Conservation (phyloP, 1,140 invertebrate species). For the Eumaeus atala region DNA sequence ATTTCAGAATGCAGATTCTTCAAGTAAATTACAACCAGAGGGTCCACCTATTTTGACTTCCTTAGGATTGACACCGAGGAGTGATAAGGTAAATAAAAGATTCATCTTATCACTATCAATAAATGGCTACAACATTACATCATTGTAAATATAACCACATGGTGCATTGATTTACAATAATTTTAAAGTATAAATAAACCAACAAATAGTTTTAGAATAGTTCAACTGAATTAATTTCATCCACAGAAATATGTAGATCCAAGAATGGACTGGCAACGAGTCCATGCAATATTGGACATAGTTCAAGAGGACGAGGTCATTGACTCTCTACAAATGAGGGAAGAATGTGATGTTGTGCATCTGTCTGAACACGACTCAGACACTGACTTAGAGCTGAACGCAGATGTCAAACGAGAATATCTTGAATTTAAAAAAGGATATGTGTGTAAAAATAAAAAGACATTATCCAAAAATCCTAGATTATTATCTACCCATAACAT, state of each 20-base stretch:
- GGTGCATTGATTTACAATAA: background rate
- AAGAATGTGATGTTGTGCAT: constrained; percentile 58
- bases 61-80: constrained; percentile 68
- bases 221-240: constrained; percentile 69
- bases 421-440: constrained; percentile 53
- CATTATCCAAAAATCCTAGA: constrained; percentile 44
- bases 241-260: constrained; percentile 71
- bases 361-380: constrained; percentile 64
- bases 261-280: constrained; percentile 68
- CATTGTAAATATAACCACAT: constrained; percentile 6
- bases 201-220: constrained; percentile 42
- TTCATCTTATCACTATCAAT: constrained; percentile 36
- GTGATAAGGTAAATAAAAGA: constrained; percentile 72
- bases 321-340: constrained; percentile 55
- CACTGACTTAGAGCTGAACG: constrained; percentile 49
- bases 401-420: constrained; percentile 41
- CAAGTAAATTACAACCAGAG: constrained; percentile 62
- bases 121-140: constrained; percentile 22
- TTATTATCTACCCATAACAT: constrained; percentile 26
- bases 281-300: constrained; percentile 68
- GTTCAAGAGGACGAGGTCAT: constrained; percentile 67
- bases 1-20: constrained; percentile 50
- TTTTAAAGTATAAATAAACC: background rate
- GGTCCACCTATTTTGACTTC: constrained; percentile 72
- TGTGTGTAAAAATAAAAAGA: constrained; percentile 44